Conservation (phyloP, 2,797 vertebrate species). For the Scolopax rusticola region DNA sequence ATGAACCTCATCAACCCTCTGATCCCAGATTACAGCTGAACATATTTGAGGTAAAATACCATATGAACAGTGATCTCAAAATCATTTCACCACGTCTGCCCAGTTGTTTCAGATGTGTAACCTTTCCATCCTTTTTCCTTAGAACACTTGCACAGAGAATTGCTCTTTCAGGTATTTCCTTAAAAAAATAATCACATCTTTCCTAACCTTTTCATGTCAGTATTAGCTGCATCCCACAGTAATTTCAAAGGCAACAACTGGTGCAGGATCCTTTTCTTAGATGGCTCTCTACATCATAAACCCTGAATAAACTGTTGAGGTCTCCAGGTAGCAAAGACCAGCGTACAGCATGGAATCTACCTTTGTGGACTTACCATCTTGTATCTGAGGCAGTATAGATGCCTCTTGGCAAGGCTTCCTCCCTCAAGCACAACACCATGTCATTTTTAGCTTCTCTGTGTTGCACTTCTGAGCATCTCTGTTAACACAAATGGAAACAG, state of each 20-base stretch:
- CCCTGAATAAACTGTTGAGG: background rate
- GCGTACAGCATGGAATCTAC: background rate
- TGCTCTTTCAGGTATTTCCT: background rate
- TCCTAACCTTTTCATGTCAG: background rate
- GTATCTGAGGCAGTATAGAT: background rate
- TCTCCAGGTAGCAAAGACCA: background rate
- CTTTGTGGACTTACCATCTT: background rate
- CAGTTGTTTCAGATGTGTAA: background rate
- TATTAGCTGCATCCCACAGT: background rate
- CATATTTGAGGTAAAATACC: background rate
- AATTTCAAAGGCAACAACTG: background rate
- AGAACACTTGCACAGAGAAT: background rate
- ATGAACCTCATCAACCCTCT: background rate
- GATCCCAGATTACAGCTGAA: background rate
- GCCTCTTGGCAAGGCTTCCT: background rate
- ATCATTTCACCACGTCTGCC: background rate
- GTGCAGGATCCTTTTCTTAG: background rate
- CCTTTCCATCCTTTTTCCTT: background rate
- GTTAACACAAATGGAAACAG: background rate
- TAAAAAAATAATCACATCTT: background rate
- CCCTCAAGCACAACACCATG: background rate
- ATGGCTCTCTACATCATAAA: background rate
- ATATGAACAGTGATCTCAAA: background rate
- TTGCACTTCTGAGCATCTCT: background rate
- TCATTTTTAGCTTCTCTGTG: background rate